Conservation (phyloP, 2,113 vertebrate genomes). For the Syngnathus scovelli region DNA sequence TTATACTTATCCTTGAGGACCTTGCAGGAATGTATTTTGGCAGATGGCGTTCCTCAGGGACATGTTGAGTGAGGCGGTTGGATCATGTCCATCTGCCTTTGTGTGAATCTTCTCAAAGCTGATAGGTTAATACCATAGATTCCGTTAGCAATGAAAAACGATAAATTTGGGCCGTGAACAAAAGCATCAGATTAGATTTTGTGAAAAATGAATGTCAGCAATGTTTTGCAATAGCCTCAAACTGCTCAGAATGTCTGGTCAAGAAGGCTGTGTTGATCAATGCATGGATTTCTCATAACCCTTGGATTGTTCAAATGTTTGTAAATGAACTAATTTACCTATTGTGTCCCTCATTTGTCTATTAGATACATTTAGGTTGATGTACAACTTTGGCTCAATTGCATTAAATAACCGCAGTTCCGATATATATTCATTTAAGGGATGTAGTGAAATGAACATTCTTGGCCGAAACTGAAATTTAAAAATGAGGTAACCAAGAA, state of each 20-base stretch:
- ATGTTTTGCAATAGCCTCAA: not conserved
- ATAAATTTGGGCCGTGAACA: not conserved
- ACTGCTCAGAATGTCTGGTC: not conserved
- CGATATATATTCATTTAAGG: too few species aligned
- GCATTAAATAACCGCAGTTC: too few species aligned
- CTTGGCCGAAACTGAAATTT: too few species aligned
- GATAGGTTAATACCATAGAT: conserved; percentile 12
- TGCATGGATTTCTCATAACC: too few species aligned
- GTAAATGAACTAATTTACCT: too few species aligned
- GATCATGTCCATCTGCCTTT: conserved; percentile 38
- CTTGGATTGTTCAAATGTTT: too few species aligned
- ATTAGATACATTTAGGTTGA: too few species aligned
- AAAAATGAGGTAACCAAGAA: too few species aligned
- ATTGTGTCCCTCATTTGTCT: too few species aligned
- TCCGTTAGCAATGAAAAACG: conserved; percentile 19
- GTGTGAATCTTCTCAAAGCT: conserved; percentile 10
- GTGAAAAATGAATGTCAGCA: not conserved
- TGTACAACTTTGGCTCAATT: too few species aligned
- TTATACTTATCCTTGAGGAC: not conserved
- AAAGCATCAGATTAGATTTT: not conserved
- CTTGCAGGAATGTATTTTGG: conserved; percentile 17
- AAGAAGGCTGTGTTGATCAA: not conserved
- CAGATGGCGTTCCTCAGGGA: conserved; percentile 49
- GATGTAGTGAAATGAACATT: too few species aligned
- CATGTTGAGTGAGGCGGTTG: conserved; percentile 33